Conservation (phyloP, 2,888 invertebrate genomes). For the Dichetophora obliterata region DNA sequence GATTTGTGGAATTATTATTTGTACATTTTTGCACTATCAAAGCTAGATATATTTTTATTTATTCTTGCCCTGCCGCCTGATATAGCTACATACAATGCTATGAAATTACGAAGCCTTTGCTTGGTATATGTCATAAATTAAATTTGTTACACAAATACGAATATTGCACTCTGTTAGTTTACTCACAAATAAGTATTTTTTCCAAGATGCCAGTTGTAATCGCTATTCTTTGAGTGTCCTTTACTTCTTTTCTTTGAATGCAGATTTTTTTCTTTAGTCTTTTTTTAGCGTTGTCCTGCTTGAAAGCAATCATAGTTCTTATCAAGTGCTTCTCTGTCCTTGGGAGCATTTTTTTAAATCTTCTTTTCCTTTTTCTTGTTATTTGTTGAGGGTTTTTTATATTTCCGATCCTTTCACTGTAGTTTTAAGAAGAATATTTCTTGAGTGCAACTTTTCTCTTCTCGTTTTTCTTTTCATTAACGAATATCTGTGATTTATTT, state of each 20-base stretch:
- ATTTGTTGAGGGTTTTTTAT: conserved; percentile 1
- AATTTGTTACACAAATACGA: neutral
- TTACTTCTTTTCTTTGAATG: neutral
- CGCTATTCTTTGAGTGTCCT: neutral
- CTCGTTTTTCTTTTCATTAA: neutral
- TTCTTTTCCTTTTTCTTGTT: neutral
- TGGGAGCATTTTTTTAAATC: neutral
- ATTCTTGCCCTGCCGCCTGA: no score
- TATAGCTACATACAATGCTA: neutral
- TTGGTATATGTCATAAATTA: neutral
- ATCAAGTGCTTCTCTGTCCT: neutral
- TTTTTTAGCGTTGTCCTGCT: neutral
- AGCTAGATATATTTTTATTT: no score
- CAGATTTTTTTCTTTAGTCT: neutral
- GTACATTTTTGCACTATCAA: neutral
- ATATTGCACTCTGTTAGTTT: conserved; percentile 3
- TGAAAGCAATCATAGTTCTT: neutral
- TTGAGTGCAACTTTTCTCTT: neutral
- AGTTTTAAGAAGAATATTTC: neutral
- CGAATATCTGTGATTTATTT: neutral
- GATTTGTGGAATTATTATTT: neutral
- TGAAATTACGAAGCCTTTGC: neutral
- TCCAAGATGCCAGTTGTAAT: conserved; percentile 6
- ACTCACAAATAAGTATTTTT: conserved; percentile 9
- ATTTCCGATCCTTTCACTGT: neutral